Conservation (phyloP, 2,888 invertebrate genomes). For the Callosobruchus maculatus region DNA sequence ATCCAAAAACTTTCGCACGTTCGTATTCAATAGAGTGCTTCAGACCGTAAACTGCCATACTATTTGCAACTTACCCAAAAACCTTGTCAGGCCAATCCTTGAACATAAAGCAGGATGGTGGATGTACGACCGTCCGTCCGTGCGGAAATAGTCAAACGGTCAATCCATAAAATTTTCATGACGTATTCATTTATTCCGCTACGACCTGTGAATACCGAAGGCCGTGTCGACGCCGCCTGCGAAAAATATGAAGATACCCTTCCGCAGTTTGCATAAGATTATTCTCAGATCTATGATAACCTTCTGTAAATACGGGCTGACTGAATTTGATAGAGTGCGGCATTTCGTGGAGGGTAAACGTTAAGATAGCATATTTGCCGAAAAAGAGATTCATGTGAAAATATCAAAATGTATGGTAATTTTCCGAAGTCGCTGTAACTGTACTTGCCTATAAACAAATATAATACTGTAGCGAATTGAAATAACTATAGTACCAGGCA, state of each 20-base stretch:
- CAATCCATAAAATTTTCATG: neutral
- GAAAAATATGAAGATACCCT: neutral
- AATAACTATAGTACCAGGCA: too few species aligned
- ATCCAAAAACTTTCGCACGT: too few species aligned
- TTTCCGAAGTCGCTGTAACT: too few species aligned
- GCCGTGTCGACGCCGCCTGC: neutral
- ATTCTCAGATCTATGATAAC: neutral
- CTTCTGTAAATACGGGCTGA: neutral
- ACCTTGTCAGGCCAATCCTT: too few species aligned
- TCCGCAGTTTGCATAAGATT: neutral
- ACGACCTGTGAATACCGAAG: neutral
- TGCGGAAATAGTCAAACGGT: neutral
- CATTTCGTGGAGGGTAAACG: neutral
- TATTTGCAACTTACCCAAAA: too few species aligned
- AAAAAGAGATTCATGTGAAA: neutral
- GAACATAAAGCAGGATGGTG: too few species aligned
- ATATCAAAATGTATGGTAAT: too few species aligned
- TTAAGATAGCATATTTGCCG: neutral
- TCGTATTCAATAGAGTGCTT: too few species aligned
- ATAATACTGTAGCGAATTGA: too few species aligned
- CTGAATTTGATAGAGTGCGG: neutral
- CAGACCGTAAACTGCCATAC: too few species aligned
- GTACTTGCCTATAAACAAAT: too few species aligned
- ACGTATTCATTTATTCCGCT: neutral
- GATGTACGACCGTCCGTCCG: neutral